Evolutionary conservation across 2,888 invertebrate genomes (phyloP).

Genomic region (Panopea generosa): DNA sequence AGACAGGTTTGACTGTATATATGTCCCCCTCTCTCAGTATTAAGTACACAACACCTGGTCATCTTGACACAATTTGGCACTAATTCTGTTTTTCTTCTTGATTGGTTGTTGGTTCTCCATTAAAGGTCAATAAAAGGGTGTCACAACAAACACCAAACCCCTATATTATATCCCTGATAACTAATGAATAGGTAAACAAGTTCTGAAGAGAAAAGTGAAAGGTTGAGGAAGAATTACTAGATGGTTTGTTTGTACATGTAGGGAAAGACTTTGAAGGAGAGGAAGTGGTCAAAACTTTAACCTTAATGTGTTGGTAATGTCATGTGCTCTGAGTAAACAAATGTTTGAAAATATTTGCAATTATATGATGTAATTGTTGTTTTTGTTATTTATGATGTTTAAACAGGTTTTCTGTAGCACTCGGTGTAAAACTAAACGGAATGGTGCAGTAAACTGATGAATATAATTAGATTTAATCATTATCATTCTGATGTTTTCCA

Average conservation of each 20-base stretch:
- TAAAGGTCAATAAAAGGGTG: conserved; percentile 39
- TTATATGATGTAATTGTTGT: neutral
- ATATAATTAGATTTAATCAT: no score
- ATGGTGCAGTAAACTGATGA: no score
- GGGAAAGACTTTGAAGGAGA: neutral
- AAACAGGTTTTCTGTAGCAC: no score
- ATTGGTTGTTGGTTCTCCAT: conserved; percentile 33
- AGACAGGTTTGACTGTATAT: no score
- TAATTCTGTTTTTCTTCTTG: conserved; percentile 35
- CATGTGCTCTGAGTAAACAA: neutral
- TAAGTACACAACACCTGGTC: conserved; percentile 13
- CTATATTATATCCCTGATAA: conserved; percentile 23
- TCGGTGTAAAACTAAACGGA: no score
- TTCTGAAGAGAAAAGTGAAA: conserved; percentile 25
- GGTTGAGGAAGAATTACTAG: conserved; percentile 26
- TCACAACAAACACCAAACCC: conserved; percentile 14
- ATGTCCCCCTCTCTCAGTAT: no score
- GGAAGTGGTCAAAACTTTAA: conserved; percentile 38
- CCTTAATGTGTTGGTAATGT: conserved; percentile 1
- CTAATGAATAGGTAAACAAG: conserved; percentile 35
- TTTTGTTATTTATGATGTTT: neutral
- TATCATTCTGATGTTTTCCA: no score
- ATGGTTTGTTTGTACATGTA: conserved; percentile 42
- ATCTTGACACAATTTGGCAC: conserved; percentile 31
- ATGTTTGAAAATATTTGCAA: neutral